Evolutionary conservation across 2,113 vertebrate genomes (phyloP).

Genomic region (Antechinus flavipes): DNA sequence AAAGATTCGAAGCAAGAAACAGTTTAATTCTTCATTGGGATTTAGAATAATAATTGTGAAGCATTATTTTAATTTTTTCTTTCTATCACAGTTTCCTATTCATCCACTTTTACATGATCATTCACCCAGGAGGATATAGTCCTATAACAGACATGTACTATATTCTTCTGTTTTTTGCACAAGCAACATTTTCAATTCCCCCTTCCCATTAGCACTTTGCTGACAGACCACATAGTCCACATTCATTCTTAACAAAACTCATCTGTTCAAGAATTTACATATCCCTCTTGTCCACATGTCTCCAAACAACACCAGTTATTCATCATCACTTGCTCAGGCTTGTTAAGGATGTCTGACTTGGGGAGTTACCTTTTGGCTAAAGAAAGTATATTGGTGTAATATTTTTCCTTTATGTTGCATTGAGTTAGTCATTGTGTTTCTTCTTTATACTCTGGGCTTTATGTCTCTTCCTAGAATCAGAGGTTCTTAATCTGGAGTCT

Average conservation of each 20-base stretch:
- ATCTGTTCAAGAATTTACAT: constrained; percentile 14
- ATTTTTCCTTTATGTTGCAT: constrained; percentile 7
- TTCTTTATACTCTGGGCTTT: not conserved
- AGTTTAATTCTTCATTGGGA: constrained; percentile 14
- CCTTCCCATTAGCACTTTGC: constrained; percentile 57
- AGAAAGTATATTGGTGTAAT: not conserved
- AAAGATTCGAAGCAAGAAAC: not conserved
- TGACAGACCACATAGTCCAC: constrained; percentile 42
- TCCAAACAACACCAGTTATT: not conserved
- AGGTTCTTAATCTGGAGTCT: not conserved
- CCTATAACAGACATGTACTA: constrained; percentile 14
- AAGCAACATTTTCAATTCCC: constrained; percentile 63
- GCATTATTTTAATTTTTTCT: constrained; percentile 6
- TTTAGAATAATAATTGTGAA: not conserved
- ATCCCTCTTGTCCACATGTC: constrained; percentile 3
- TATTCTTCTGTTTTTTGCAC: constrained; percentile 48
- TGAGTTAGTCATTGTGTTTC: not conserved
- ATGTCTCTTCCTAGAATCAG: not conserved
- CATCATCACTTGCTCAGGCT: constrained; percentile 29
- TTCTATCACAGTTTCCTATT: not conserved
- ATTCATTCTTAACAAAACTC: constrained; percentile 22
- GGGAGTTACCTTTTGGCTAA: constrained; percentile 8
- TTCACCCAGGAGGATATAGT: constrained; percentile 13
- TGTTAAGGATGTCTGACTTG: constrained; percentile 50
- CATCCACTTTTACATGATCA: constrained; percentile 6